phyloP scores from a whole-genome alignment of 2,797 vertebrate species.

The Alfaro cultratus region DNA sequence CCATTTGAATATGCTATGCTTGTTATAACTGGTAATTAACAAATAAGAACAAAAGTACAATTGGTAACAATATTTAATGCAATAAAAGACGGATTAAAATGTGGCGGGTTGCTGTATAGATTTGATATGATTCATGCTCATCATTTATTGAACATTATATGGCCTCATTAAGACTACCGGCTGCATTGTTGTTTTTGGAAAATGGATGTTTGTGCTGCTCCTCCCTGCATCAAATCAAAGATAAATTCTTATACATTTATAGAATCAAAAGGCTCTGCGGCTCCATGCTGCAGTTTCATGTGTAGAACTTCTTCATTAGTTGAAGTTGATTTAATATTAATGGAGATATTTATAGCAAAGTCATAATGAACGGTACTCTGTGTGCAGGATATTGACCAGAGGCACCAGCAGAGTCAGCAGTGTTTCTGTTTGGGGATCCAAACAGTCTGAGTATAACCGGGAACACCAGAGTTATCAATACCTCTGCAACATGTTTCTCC shows the following conservation, averaged over 20 bases:
- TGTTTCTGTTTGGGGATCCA: conserved; percentile 36
- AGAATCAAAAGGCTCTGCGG: conserved; percentile 5
- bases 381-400: conserved; percentile 53
- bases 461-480: conserved; percentile 35
- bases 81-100: background rate
- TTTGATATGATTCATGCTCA: background rate
- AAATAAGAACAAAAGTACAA: background rate
- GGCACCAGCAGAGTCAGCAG: conserved; percentile 42
- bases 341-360: conserved; percentile 46
- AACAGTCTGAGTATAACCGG: conserved; percentile 37
- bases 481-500: conserved; percentile 49
- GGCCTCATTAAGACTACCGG: conserved; percentile 17
- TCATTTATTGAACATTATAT: conserved; percentile 22
- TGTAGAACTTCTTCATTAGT: conserved; percentile 41
- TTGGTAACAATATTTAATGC: background rate
- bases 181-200: conserved; percentile 10
- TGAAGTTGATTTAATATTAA: conserved; percentile 38
- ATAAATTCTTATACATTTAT: conserved; percentile 19
- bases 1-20: background rate
- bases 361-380: conserved; percentile 46
- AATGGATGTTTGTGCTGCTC: conserved; percentile 1
- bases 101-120: background rate
- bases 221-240: conserved; percentile 28
- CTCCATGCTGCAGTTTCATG: conserved; percentile 16
- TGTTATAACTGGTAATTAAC: background rate